Percentiles rank a stretch among this genome's conserved stretches.
Conservation (phyloP, 2,797 vertebrate species). For the Morus bassanus region DNA sequence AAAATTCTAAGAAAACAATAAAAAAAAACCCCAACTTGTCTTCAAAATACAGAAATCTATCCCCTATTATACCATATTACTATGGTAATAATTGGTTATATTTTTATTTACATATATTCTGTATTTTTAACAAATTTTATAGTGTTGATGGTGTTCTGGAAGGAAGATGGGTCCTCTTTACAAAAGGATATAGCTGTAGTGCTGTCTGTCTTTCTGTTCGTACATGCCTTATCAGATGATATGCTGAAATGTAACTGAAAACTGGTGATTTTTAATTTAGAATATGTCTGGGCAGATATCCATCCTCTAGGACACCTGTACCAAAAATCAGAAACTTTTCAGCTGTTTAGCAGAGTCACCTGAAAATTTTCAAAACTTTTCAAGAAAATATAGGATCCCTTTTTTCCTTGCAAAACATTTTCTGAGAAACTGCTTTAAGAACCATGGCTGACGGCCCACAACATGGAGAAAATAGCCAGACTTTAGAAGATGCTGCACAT, state of each 20-base stretch:
- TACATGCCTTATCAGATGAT: neutral
- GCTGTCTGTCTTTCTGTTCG: neutral
- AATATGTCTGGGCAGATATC: neutral
- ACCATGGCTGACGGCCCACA: neutral
- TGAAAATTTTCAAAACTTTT: neutral
- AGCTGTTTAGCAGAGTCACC: neutral
- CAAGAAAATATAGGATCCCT: neutral
- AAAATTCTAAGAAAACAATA: neutral
- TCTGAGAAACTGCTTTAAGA: neutral
- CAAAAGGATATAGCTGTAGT: neutral
- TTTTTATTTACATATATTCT: neutral
- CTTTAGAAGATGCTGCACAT: neutral
- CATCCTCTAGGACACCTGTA: neutral
- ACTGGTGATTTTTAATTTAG: neutral
- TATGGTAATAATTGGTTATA: neutral
- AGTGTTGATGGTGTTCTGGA: neutral
- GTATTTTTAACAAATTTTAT: neutral
- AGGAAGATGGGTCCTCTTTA: neutral
- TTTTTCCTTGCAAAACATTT: neutral
- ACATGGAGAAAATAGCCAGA: neutral
- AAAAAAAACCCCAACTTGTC: neutral
- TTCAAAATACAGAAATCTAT: neutral
- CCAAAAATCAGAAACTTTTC: neutral
- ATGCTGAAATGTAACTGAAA: neutral
- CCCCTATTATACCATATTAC: neutral